Conservation (phyloP, 2,888 invertebrate species). For the Chalcis sispes region DNA sequence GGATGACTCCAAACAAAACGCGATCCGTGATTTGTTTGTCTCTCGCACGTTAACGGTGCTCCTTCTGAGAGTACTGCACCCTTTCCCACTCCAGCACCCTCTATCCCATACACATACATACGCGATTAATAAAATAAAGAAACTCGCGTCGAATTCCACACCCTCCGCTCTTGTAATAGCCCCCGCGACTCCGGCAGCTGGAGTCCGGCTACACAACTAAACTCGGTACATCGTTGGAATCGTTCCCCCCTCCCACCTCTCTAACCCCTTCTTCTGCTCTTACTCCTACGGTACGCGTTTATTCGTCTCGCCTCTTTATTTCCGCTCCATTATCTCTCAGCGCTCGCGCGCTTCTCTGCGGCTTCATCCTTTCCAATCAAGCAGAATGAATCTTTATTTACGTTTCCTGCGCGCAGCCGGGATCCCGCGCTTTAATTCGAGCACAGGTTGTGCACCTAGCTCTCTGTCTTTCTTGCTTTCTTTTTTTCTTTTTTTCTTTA, state of each 20-base stretch:
- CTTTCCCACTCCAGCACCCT: background rate
- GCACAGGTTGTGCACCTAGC: conserved; percentile 1
- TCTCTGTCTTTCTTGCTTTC: too few species aligned
- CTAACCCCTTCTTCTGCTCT: background rate
- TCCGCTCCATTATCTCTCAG: conserved; percentile 54
- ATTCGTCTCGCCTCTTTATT: conserved; percentile 49
- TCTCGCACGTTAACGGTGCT: conserved; percentile 40
- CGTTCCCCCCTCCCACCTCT: background rate
- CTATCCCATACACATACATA: too few species aligned
- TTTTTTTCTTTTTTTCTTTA: too few species aligned
- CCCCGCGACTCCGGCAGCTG: background rate
- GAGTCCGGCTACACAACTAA: background rate
- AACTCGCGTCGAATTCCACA: too few species aligned
- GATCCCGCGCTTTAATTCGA: conserved; percentile 35
- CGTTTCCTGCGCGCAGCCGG: conserved; percentile 30
- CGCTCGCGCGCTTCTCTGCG: conserved; percentile 18
- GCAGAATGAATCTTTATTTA: conserved; percentile 55
- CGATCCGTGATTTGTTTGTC: conserved; percentile 44
- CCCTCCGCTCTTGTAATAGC: too few species aligned
- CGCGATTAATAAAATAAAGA: too few species aligned
- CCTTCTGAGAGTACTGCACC: conserved; percentile 35
- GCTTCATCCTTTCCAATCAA: conserved; percentile 56
- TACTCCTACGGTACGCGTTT: background rate
- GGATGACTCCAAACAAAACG: conserved; percentile 29
- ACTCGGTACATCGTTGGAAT: background rate